A percentile compares a stretch with the other conserved stretches of the same genome.
These are phyloP conservation scores for Cyclina sinensis DNA, from an alignment of 1,140 invertebrate genomes.

Conservation along the genomic window DNA sequence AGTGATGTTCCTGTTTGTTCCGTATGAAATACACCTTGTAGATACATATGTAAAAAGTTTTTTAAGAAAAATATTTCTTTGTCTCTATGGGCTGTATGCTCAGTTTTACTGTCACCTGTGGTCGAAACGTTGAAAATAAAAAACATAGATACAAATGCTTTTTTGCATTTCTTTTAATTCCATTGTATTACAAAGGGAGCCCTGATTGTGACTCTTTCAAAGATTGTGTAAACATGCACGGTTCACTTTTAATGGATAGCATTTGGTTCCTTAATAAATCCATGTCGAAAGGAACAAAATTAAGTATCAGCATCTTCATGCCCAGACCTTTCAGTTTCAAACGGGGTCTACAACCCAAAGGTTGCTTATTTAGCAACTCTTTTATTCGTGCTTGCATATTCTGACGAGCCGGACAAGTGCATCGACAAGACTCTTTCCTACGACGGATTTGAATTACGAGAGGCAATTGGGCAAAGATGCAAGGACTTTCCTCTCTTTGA, in stretches of 20 bases:
- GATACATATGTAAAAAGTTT: too few relatives aligned
- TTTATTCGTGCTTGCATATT: neutral
- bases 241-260: neutral
- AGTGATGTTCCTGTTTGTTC: too few relatives aligned
- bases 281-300: neutral
- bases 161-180: neutral
- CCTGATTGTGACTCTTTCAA: neutral
- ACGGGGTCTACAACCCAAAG: neutral
- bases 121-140: too few relatives aligned
- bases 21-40: too few relatives aligned
- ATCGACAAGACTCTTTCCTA: neutral
- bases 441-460: neutral
- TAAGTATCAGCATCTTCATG: neutral
- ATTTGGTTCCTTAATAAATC: neutral
- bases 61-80: too few relatives aligned
- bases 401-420: neutral
- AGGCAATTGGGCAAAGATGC: neutral
- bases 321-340: neutral
- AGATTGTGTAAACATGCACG: conserved; percentile 20
- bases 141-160: neutral
- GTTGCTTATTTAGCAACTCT: neutral
- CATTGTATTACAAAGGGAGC: neutral
- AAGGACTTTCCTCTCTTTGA: neutral
- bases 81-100: too few relatives aligned
- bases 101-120: too few relatives aligned